Evolutionary conservation across 2,888 invertebrate species (phyloP), one percentile per base, ranked within the genome.

Genomic region (Yponomeuta sedellus): DNA sequence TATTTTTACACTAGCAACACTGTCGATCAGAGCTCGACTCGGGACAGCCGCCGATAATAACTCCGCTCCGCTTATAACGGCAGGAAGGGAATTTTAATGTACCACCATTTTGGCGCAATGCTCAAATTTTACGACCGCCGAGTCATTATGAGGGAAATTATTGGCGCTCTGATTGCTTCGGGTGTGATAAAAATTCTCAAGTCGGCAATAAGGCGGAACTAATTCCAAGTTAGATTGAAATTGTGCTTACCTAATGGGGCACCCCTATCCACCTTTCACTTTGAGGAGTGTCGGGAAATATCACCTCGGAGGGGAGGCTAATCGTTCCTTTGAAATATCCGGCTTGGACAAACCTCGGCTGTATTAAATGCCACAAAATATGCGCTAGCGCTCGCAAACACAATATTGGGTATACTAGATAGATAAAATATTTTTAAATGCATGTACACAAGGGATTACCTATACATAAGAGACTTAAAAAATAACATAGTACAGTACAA

Each of bases 121-220:
- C 89, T 90, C 88, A 90, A 90, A 90, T 90, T 91, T 91, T 90
- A 91, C 85, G 90, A 88, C 83, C 88, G 74, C 81, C 78, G 75
- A 85, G 89, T 91, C 90, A 90, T 91, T 90, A 91, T 89, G 89
- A 91, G 85, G 86, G 90, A 89, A 90, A 91, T 91, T 90, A 90
- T 90, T 88, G 90, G 90, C 86, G 85, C 88, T 88, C 88, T 91
- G 90, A 91, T 90, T 91, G 89, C 90, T 87, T 86, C 83, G 81
- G 81, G 86, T 81, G 90, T 90, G 89, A 91, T 91, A 91, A 91
- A 91, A 90, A 90, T 91, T 89, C 90, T 90, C 84, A 81, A 89
- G 86, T 80, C 84, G 85, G 89, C 89, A 88, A 90, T 90, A 89
- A 89, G 89, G 87, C 87, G 86, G 88, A 91, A 90, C 90, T 90